Base-by-base conservation (phyloP, 2,888 invertebrate genomes). In the Nomada ferruginata region DNA sequence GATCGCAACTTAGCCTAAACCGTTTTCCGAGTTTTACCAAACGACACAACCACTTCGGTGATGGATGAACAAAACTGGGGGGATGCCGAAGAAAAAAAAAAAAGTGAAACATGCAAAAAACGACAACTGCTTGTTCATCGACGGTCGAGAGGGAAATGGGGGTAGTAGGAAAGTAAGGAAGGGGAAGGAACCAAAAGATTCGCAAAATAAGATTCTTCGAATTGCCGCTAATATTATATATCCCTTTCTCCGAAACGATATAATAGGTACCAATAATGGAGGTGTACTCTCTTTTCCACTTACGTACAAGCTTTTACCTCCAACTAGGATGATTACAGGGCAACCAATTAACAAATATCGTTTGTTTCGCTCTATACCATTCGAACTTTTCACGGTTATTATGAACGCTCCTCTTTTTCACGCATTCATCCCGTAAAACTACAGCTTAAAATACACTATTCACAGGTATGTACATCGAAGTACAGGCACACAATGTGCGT, bases 401-500 rank as follows among this genome's bases (percentile, higher is more conserved):
- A 47, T 44, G 44, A 52, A 61, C 80, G 53, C 20, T 63, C 10
- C 72, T 52, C n/a, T 66, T 66, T 66, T 74, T 87, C 82, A 86
- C 63, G 61, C 80, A 79, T 68, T 74, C 70, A 75, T 89, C 65
- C 71, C 72, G 80, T 87, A 79, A 89, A 90, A 89, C 85, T 88
- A 89, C 83, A 66, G 82, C 84, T 90, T 90, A 91, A 91, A 91
- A 92, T 91, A 91, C 89, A 92, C 91, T 92, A 92, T 92, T 91
- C 92, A 92, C 92, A 92, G 85, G 83, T 92, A 92, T 92, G 84
- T 92, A 92, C 92, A 92, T 85, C 85, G 80, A 84, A 87, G 85
- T 85, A 87, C 86, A 86, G 86, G 84, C 85, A 85, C 86, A 84
- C 87, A 83, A 89, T 82, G 86, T 90, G 91, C 90, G 89, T 90